Evolutionary conservation across 1,140 invertebrate genomes (phyloP).

Genomic region (Apis dorsata): DNA sequence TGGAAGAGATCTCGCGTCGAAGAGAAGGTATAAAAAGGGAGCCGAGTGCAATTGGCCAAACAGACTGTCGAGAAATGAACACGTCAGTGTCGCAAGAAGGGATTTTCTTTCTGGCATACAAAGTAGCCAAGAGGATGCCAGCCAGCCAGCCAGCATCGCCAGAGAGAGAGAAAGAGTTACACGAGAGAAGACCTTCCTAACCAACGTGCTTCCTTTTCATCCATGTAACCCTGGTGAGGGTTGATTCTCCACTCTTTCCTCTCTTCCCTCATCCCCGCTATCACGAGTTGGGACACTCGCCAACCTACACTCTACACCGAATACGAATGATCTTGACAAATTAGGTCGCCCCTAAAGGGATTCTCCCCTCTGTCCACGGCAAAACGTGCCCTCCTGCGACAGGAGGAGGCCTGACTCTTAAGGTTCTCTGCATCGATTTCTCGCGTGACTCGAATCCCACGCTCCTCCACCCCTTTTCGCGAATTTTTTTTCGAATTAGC

Average conservation of each 20-base stretch:
- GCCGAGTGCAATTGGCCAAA: conserved; percentile 42
- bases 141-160: conserved; percentile 43
- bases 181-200: conserved; percentile 41
- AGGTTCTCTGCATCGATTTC: conserved; percentile 18
- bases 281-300: conserved; percentile 60
- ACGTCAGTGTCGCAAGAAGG: conserved; percentile 60
- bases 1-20: not conserved
- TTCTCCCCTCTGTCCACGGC: conserved; percentile 46
- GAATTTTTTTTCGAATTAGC: not conserved
- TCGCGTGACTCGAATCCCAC: conserved; percentile 44
- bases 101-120: conserved; percentile 60
- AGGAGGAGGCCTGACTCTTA: not conserved
- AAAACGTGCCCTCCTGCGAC: conserved; percentile 38
- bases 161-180: conserved; percentile 17
- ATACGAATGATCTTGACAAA: conserved; percentile 67
- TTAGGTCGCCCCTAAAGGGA: conserved; percentile 62
- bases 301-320: conserved; percentile 56
- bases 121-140: conserved; percentile 59
- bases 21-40: not conserved
- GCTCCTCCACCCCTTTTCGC: not conserved
- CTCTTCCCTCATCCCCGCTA: conserved; percentile 13
- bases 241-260: conserved; percentile 23
- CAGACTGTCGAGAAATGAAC: conserved; percentile 65
- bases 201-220: conserved; percentile 32
- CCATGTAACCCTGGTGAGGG: too few relatives aligned